Evolutionary conservation across 2,888 invertebrate species (phyloP), one percentile per base, ranked within the genome.

Genomic region (Tenthredo distinguenda): DNA sequence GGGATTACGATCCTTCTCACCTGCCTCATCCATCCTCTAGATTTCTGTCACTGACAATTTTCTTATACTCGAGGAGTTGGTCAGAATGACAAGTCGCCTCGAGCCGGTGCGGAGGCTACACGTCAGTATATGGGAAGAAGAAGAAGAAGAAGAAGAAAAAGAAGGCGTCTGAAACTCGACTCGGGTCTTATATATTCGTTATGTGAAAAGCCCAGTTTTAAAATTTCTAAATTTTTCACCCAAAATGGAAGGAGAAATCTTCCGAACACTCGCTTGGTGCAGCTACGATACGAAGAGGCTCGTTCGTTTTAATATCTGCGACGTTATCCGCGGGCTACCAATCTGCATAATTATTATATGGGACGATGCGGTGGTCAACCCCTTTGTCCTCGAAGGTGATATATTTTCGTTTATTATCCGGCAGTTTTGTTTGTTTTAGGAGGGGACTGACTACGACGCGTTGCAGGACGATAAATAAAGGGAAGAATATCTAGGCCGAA

Each of bases 361-460:
- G 55, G 6, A 55, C 77, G 68, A 18, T 58, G 18, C 18, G 55
- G 12, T 55, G 81, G 72, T 34, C 18, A 4, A 84, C 15, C 72
- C 50, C 10, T 84, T 74, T 74, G n/a, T 74, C 47, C 40, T 74
- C 26, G 47, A 15, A n/a, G 72, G 76, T 71, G 72, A 84, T 58
- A 74, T 40, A 74, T 74, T 55, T 58, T 58, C 84, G 55, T 43
- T 84, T 76, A 72, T 72, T 74, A 72, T 62, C 62, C 84, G 74
- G 76, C 18, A n/a, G 74, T 62, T 74, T 26, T 74, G 62, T 74
- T 40, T 40, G 31, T n/a, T 12, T 15, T 18, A 47, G 74, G 58
- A 26, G 62, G 21, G 47, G 43, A 26, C 26, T 62, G 62, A 62
- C 21, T 1, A 26, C 62, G 26, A 21, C 62, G 62, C 62, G 7